A percentile compares a stretch with the other conserved stretches of the same genome.
These are phyloP conservation scores for Laothoe populi DNA, from an alignment of 2,888 invertebrate genomes.

Conservation along the genomic window DNA sequence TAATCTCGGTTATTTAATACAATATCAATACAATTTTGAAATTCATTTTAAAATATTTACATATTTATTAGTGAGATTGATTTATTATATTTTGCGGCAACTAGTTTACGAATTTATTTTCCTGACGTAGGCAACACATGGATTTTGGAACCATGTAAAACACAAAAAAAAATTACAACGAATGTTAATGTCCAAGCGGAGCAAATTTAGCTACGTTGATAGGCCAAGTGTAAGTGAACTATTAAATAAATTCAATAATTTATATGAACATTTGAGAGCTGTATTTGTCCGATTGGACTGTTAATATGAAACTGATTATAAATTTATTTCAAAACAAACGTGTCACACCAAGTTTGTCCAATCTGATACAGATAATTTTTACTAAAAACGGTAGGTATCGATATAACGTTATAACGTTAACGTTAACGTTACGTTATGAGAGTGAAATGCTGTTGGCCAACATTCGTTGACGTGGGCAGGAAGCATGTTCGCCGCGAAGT, in stretches of 20 bases:
- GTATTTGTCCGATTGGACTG: neutral
- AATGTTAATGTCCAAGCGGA: slow-evolving; percentile 9
- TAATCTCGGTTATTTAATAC: neutral
- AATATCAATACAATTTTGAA: neutral
- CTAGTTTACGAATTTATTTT: slow-evolving; percentile 9
- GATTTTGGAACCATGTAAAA: slow-evolving; percentile 12
- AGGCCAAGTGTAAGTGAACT: slow-evolving; percentile 16
- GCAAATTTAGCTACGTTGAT: neutral
- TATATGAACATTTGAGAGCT: neutral
- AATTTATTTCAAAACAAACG: too few species aligned
- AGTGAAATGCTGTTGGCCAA: neutral
- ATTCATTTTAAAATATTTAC: neutral
- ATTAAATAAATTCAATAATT: slow-evolving; percentile 4
- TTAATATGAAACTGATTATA: neutral
- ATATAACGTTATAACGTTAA: too few species aligned
- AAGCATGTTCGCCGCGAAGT: neutral
- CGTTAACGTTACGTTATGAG: neutral
- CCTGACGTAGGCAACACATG: slow-evolving; percentile 19
- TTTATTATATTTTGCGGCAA: slow-evolving; percentile 2
- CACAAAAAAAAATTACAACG: neutral
- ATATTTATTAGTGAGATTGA: neutral
- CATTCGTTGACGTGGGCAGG: neutral
- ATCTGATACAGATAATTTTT: too few species aligned
- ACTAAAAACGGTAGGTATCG: too few species aligned
- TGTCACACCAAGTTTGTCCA: too few species aligned